Evolutionary conservation across 2,888 invertebrate species (phyloP).

Genomic region (Galeruca laticollis): DNA sequence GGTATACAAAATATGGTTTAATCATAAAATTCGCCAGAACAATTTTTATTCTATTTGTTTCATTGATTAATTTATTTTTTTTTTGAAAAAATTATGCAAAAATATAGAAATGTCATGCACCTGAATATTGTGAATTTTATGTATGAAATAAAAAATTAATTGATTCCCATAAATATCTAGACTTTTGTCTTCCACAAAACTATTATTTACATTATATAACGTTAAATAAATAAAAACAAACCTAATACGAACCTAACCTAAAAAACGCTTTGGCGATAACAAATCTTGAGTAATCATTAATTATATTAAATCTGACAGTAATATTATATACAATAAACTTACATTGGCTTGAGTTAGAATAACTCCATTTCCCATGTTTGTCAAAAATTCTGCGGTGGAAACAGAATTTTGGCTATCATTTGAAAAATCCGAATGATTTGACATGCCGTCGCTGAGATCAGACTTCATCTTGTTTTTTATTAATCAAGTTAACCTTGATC

Average conservation of each 20-base stretch:
- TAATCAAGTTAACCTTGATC: constrained; percentile 53
- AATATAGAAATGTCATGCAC: too few species aligned
- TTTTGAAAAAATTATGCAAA: too few species aligned
- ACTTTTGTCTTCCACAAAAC: too few species aligned
- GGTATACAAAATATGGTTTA: too few species aligned
- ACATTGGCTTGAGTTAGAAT: constrained; percentile 60
- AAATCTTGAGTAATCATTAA: background rate
- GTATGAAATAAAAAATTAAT: too few species aligned
- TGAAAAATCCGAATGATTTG: constrained; percentile 66
- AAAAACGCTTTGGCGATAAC: background rate
- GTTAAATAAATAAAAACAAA: background rate
- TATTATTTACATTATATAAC: too few species aligned
- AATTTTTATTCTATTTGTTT: too few species aligned
- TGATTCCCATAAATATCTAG: too few species aligned
- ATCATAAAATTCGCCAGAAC: too few species aligned
- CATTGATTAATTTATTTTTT: too few species aligned
- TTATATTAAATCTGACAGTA: too few species aligned
- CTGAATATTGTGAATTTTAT: too few species aligned
- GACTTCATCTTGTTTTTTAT: constrained; percentile 60
- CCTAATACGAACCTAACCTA: constrained; percentile 10
- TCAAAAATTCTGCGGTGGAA: constrained; percentile 62
- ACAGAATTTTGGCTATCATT: constrained; percentile 65
- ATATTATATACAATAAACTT: constrained; percentile 52
- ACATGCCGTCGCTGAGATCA: constrained; percentile 64
- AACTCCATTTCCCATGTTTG: constrained; percentile 60